phyloP scores from a whole-genome alignment of 2,888 invertebrate species.

The Steinernema carpocapsae region DNA sequence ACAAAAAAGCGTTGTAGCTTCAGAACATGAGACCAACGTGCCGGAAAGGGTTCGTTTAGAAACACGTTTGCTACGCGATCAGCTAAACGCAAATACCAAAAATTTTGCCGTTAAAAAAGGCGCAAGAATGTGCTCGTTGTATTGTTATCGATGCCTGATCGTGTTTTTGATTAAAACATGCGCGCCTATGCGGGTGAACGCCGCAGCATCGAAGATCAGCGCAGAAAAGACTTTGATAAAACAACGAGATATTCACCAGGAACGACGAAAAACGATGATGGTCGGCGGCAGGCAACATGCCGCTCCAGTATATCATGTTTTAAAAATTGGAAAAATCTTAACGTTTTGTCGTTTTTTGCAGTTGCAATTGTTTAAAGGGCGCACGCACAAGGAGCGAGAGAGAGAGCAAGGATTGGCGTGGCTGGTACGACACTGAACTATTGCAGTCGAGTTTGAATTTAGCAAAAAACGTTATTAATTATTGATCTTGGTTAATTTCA shows the following conservation, averaged over 20 bases:
- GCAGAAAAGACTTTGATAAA: neutral
- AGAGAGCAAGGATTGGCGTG: neutral
- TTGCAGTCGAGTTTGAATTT: neutral
- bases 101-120: neutral
- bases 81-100: neutral
- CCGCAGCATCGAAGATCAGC: no score
- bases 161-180: no score
- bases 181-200: no score
- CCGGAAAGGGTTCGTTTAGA: neutral
- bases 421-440: neutral
- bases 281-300: neutral
- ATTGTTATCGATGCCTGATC: no score
- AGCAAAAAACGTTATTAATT: neutral
- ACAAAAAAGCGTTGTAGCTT: neutral
- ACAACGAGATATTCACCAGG: neutral
- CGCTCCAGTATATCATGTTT: neutral
- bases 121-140: neutral
- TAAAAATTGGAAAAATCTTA: neutral
- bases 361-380: neutral
- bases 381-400: neutral
- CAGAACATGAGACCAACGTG: slow-evolving; percentile 2
- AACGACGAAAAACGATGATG: neutral
- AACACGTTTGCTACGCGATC: neutral
- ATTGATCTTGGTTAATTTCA: neutral
- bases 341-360: neutral